Base-by-base conservation (phyloP, 2,888 invertebrate species). In the Apodemia duryi region DNA sequence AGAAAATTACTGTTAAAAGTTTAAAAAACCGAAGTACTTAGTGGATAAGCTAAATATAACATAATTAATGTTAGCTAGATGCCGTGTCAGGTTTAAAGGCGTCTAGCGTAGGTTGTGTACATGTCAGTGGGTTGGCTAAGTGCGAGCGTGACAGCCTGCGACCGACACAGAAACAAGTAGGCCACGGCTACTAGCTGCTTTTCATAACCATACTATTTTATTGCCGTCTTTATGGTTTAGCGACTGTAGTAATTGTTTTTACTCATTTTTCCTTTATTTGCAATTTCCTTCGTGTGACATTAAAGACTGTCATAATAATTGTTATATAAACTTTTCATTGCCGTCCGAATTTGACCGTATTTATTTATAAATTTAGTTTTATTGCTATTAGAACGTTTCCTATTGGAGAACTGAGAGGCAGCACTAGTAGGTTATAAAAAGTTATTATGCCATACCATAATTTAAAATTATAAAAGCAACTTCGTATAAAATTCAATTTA, bases 371-470 rank as follows among this genome's bases (percentile, higher is more conserved):
- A 41, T 41, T 41, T 41, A 41, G 41, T 10, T 41, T 41, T 9
- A 90, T 83, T 83, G 76, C 78, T 77, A 77, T 85, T 82, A 80
- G 79, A 84, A 83, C 81, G 46, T 46, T 46, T 46, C 13, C 46
- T 46, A 80, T 87, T 80, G 75, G 80, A 72, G 75, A 77, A 72
- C 78, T 79, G 74, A 76, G 29, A 28, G 11, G 29, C 73, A 73
- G 78, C 76, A 77, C 76, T 76, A 74, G 71, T 73, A 75, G 72
- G 74, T 77, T 78, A 80, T 88, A 84, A 87, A 88, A 77, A 81
- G 84, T 84, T 79, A 86, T 84, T 83, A 83, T 74, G 75, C 76
- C 72, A 78, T 82, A 77, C 81, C 74, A 81, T 82, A 84, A 85
- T 85, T 84, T 84, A 74, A 75, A 65, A 77, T 79, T 74, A 79